Evolutionary conservation across 2,888 invertebrate species (phyloP), one percentile per base, ranked within the genome.

Genomic region (Drosophila paracracens): DNA sequence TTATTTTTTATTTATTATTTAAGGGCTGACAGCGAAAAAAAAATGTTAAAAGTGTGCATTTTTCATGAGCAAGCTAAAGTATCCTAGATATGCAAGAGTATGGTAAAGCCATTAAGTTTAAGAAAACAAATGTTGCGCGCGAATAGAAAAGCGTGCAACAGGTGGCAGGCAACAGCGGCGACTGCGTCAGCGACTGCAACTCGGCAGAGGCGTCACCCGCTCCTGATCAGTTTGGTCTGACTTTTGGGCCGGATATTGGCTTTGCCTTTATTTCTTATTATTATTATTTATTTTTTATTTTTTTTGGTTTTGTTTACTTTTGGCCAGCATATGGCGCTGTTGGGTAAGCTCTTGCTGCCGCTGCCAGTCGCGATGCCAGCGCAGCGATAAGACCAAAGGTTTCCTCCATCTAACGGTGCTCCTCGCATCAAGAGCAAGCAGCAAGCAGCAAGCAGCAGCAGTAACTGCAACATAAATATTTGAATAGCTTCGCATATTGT

Each of bases 141-240:
- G 72, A 78, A 85, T 85, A 85, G 90, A 85, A 85, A 88, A 84
- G 87, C 75, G 59, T 73, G 75, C 84, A 84, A 84, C 84, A 84
- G 90, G 79, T 84, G 84, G 81, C 60, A 60, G 18, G 60, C 70
- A 63, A 33, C 68, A 53, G 33, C 53, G 40, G 46, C 36, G 13
- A 38, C 57, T n/a, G 18, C 61, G 40, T 4, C 60, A 29, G 18
- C 50, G 43, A 35, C 46, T 25, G 43, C 21, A 46, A 53, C 48
- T 21, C 48, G 27, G 31, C 61, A 59, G 38, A 29, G 66, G 59
- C 70, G 59, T 58, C 69, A 43, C 46, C 60, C 53, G 52, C 73
- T 53, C 52, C 58, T 67, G 72, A 73, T 72, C 72, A 65, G 50
- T 65, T 54, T 21, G 36, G 29, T 5, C 33, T 16, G 38, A 48